Conservation (phyloP, 2,113 vertebrate species). For the Fulica atra region DNA sequence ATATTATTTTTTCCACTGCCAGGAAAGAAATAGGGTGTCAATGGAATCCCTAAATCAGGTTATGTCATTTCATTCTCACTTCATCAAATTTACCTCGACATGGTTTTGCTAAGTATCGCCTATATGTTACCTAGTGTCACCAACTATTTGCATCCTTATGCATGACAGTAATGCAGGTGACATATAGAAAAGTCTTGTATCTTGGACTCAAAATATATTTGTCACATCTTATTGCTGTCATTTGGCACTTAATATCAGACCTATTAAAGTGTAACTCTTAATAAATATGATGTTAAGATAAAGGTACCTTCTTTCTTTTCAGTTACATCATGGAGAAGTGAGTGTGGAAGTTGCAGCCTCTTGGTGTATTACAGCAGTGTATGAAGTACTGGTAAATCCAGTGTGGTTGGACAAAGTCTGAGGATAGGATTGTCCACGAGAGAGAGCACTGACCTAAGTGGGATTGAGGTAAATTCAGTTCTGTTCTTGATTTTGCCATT, state of each 20-base stretch:
- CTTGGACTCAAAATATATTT: conserved; percentile 28
- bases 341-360: neutral
- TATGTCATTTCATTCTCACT: conserved; percentile 23
- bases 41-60: conserved; percentile 21
- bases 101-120: conserved; percentile 36
- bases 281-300: neutral
- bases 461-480: neutral
- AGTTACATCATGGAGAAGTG: neutral
- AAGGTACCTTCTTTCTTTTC: neutral
- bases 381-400: neutral
- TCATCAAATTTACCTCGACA: conserved; percentile 51
- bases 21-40: neutral
- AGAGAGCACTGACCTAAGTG: neutral
- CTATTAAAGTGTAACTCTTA: neutral
- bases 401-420: neutral
- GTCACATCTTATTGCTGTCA: conserved; percentile 36
- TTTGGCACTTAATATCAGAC: conserved; percentile 10
- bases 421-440: neutral
- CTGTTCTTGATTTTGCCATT: neutral
- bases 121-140: conserved; percentile 11
- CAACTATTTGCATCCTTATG: conserved; percentile 18
- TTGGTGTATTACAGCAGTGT: neutral
- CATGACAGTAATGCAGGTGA: conserved; percentile 10
- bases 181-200: neutral
- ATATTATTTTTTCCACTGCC: neutral